Evolutionary conservation across 2,797 vertebrate species (phyloP), one percentile per base, ranked within the genome.

Genomic region (Poecilia velifera): DNA sequence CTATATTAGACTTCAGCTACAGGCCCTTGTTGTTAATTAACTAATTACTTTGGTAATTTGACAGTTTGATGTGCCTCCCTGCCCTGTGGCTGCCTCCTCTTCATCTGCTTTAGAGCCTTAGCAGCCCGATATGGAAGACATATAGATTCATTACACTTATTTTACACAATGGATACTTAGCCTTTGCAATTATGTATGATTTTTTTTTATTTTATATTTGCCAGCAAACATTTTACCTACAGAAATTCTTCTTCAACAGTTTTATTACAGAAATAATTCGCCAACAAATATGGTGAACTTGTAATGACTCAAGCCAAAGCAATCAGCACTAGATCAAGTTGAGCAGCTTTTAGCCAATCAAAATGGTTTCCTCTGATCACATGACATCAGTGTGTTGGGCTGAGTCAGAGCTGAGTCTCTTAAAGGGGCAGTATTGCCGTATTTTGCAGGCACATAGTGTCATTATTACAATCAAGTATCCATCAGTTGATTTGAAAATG

Each of bases 1-100:
- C 87, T 88, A 80, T 85, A 83, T 86, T 78, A 87, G 87, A 79
- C 78, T 86, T 87, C 86, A 84, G 77, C 86, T 84, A 71, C 84
- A 90, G 86, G 90, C 90, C 93, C 90, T 90, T 81, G 79, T 51
- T 89, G 89, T 95, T 95, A 95, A 95, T 95, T 88, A 94, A 93
- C 89, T 94, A 95, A 95, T 95, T 95, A 95, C 91, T 95, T 93
- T 94, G 84, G 85, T 94, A 95, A 95, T 94, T 95, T 91, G 87
- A 93, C 89, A 87, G 72, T 93, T 94, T 82, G 25, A 73, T 89
- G 85, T 82, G 76, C 12, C 31, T 78, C 82, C 76, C n/a, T 12
- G 5, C 74, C 73, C 77, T 53, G 59, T 20, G 28, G 55, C 82
- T 77, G 74, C 78, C 41, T 74, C 77, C 72, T 74, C 7, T 14